phyloP scores from a whole-genome alignment of 1,140 invertebrate species.

The Nephotettix cincticeps region DNA sequence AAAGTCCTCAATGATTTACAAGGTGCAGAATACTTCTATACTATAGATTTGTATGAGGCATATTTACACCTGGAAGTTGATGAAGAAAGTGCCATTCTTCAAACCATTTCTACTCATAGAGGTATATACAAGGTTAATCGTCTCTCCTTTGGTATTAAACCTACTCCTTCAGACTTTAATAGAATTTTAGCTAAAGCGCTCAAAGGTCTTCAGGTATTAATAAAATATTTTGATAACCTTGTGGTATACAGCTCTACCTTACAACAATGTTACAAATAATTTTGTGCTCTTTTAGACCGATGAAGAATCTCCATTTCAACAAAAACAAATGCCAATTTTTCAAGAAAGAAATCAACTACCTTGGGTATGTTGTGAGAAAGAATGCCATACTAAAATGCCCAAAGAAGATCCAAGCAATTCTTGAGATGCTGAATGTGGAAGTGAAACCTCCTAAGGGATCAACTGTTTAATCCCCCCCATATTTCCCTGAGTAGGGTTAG shows the following conservation, averaged over 20 bases:
- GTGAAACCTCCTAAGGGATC: no score
- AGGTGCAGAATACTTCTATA: slow-evolving; percentile 34
- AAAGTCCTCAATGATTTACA: slow-evolving; percentile 24
- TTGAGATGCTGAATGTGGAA: no score
- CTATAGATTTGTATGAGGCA: slow-evolving; percentile 39
- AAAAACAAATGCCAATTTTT: slow-evolving; percentile 48
- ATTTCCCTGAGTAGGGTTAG: no score
- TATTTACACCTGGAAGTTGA: slow-evolving; percentile 42
- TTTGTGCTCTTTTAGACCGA: not conserved
- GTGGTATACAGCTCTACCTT: not conserved
- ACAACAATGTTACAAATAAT: slow-evolving; percentile 7
- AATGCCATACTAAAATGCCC: slow-evolving; percentile 37
- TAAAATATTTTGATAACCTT: not conserved
- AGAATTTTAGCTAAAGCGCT: slow-evolving; percentile 49
- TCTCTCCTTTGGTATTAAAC: slow-evolving; percentile 51
- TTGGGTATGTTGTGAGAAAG: not conserved
- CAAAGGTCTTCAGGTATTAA: slow-evolving; percentile 34
- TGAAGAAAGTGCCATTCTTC: slow-evolving; percentile 42
- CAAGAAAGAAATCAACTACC: slow-evolving; percentile 28
- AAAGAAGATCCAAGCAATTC: slow-evolving; percentile 46
- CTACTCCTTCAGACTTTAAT: slow-evolving; percentile 54
- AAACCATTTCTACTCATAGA: slow-evolving; percentile 43
- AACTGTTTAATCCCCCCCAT: no score
- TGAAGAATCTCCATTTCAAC: slow-evolving; percentile 37
- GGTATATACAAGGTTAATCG: slow-evolving; percentile 46